These are phyloP conservation scores for Sphecodes monilicornis DNA, from an alignment of 2,888 invertebrate species.

Conservation along the genomic window DNA sequence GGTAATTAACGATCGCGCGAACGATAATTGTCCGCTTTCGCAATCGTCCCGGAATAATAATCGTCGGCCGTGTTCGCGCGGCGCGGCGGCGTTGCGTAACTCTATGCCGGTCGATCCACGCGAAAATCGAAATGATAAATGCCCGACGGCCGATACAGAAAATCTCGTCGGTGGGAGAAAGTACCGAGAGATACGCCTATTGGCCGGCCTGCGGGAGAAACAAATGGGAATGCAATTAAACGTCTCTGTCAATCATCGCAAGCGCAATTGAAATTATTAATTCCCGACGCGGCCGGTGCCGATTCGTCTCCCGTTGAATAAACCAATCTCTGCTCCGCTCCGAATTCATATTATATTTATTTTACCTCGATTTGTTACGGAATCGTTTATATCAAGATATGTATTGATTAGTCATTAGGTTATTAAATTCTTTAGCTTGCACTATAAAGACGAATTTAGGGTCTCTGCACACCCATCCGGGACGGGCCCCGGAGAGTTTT, in stretches of 20 bases:
- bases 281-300: neutral
- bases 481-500: no score
- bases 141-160: constrained; percentile 18
- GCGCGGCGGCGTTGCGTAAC: constrained; percentile 42
- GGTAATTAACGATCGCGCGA: constrained; percentile 63
- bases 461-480: no score
- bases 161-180: constrained; percentile 14
- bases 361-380: no score
- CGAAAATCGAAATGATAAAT: constrained; percentile 54
- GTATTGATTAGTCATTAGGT: neutral
- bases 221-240: constrained; percentile 45
- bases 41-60: constrained; percentile 53
- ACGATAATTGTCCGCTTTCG: constrained; percentile 62
- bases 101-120: constrained; percentile 20
- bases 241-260: constrained; percentile 39
- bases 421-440: no score
- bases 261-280: constrained; percentile 10
- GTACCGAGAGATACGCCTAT: constrained; percentile 7
- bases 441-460: no score
- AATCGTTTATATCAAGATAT: neutral
- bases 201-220: neutral
- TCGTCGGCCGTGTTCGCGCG: constrained; percentile 12
- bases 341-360: neutral
- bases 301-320: neutral
- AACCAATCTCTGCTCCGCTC: neutral